Evolutionary conservation across 1,140 invertebrate species (phyloP).

Genomic region (Steinernema khuongi): DNA sequence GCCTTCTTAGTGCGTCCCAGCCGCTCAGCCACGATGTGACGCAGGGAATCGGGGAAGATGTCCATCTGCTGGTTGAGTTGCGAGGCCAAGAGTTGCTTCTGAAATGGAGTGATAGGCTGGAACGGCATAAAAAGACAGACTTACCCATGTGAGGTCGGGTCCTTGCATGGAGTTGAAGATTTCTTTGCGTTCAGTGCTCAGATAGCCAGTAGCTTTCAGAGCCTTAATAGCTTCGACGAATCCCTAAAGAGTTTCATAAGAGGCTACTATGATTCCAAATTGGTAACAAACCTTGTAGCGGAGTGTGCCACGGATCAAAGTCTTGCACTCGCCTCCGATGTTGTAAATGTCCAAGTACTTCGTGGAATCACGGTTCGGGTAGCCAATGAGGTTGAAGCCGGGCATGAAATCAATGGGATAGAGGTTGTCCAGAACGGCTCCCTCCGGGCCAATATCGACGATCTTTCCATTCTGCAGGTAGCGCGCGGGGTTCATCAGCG

Average conservation of each 20-base stretch:
- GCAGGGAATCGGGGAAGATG: conserved; percentile 88
- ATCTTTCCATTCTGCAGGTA: conserved; percentile 79
- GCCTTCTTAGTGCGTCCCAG: conserved; percentile 66
- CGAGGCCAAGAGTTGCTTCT: conserved; percentile 77
- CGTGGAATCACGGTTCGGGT: conserved; percentile 90
- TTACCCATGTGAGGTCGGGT: conserved; percentile 90
- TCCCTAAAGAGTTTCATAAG: conserved; percentile 63
- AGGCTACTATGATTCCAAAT: not conserved
- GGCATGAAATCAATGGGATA: conserved; percentile 81
- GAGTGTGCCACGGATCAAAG: conserved; percentile 82
- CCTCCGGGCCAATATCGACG: conserved; percentile 78
- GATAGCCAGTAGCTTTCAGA: conserved; percentile 77
- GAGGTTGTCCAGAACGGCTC: conserved; percentile 74
- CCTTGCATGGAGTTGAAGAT: conserved; percentile 79
- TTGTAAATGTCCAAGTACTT: conserved; percentile 81
- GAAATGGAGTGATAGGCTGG: not conserved
- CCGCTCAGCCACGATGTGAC: conserved; percentile 71
- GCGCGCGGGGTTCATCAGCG: conserved; percentile 78
- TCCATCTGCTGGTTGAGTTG: conserved; percentile 76
- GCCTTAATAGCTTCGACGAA: conserved; percentile 80
- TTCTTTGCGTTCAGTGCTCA: conserved; percentile 79
- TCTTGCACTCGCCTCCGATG: conserved; percentile 72
- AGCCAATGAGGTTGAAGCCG: conserved; percentile 90
- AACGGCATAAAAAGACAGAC: conserved; percentile 21
- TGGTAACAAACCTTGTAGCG: conserved; percentile 65